Conservation (phyloP, 2,888 invertebrate genomes). For the Cerastoderma edule region DNA sequence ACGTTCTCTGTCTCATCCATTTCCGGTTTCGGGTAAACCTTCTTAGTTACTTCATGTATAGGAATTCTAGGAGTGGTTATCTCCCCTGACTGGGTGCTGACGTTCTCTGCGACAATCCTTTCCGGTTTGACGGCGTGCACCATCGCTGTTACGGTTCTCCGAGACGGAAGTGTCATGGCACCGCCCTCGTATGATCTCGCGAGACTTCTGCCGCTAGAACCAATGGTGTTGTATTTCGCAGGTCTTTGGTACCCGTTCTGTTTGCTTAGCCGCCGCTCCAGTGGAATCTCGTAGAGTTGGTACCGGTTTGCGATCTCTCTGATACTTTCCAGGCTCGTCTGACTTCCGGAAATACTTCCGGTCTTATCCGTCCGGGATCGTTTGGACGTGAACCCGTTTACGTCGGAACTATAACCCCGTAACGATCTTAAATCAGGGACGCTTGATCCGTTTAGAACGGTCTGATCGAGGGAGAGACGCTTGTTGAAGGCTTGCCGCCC, state of each 20-base stretch:
- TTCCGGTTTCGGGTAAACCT: too few relatives aligned
- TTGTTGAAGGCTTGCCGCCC: background rate
- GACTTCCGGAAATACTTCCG: constrained; percentile 26
- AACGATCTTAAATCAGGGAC: background rate
- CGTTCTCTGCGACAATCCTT: background rate
- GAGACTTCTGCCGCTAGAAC: constrained; percentile 7
- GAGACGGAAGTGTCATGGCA: background rate
- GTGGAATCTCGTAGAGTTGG: constrained; percentile 37
- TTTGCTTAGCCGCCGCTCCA: constrained; percentile 25
- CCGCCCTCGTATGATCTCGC: background rate
- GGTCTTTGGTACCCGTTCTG: constrained; percentile 25
- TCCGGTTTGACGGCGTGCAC: constrained; percentile 21
- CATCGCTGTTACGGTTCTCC: constrained; percentile 11
- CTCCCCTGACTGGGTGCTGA: background rate
- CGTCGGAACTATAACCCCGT: background rate
- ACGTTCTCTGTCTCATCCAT: too few relatives aligned
- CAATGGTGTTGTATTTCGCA: constrained; percentile 29
- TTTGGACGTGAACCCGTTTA: background rate
- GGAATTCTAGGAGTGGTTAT: too few relatives aligned
- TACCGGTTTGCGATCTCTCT: constrained; percentile 37
- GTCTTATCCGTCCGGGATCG: background rate
- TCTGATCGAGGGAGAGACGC: constrained; percentile 12
- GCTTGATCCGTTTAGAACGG: constrained; percentile 3
- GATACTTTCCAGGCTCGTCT: constrained; percentile 51
- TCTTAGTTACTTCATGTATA: too few relatives aligned